Percentiles rank a stretch among this genome's conserved stretches.
Conservation (phyloP, 2,797 vertebrate species). For the Macropus fuliginosus region DNA sequence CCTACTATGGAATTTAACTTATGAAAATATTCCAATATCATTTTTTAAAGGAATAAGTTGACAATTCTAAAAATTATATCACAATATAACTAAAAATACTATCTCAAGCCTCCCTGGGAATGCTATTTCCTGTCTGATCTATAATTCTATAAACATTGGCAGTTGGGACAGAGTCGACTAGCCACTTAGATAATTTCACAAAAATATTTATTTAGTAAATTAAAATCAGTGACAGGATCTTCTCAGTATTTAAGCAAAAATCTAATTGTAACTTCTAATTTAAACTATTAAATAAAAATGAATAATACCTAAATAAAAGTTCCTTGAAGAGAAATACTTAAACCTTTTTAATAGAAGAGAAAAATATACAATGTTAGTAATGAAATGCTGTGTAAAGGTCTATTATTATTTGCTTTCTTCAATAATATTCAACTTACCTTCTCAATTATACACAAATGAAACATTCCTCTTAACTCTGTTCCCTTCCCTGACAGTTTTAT, state of each 20-base stretch:
- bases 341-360: background rate
- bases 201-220: background rate
- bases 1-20: background rate
- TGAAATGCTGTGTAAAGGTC: background rate
- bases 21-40: background rate
- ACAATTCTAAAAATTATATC: background rate
- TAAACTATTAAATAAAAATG: background rate
- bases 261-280: background rate
- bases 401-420: background rate
- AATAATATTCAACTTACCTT: background rate
- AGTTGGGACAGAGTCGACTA: background rate
- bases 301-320: background rate
- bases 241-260: background rate
- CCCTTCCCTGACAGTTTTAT: background rate
- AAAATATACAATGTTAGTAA: background rate
- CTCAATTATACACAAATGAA: background rate
- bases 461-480: background rate
- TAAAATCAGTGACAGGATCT: background rate
- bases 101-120: background rate
- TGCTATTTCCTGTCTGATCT: background rate
- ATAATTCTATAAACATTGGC: background rate
- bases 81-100: background rate
- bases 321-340: background rate
- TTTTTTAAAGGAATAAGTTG: background rate
- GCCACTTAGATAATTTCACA: background rate